Evolutionary conservation across 2,888 invertebrate species (phyloP), one percentile per base, ranked within the genome.

Genomic region (Synanthedon vespiformis): DNA sequence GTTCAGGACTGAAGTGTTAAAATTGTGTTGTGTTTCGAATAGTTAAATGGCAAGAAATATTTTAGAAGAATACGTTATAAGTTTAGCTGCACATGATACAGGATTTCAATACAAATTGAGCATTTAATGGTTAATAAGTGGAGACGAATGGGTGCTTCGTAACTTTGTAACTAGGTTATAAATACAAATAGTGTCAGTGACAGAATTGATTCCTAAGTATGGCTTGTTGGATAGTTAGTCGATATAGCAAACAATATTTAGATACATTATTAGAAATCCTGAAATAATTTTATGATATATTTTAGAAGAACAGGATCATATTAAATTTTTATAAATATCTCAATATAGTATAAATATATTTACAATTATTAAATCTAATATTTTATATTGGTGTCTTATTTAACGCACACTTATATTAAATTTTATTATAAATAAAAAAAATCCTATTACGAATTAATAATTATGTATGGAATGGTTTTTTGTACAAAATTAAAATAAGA

Each of bases 261-360:
- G 52, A 55, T 48, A 54, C 48, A 16, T 16, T 16, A 48, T 48
- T 16, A 16, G 48, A 18, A 48, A 48, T 16, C 48, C 48, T 75
- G 72, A 81, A 82, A 82, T 73, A 73, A 75, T 67, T 71, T 71
- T 70, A 81, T 72, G 72, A 79, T 79, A 79, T 76, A 12, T 72
- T 77, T 82, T 78, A 82, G 80, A 85, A 85, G 85, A 85, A 83
- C 83, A 83, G 84, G 82, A 84, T 77, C 77, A 77, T 85, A 83
- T 80, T 85, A 80, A 85, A 80, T 82, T 83, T 34, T 84, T 83
- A 86, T 85, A 85, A 85, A 86, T 86, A 86, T 86, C 77, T 86
- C 81, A 82, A 79, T 85, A 81, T 77, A 79, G 72, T 83, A 85
- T 86, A 87, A 87, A 86, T 87, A 86, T 87, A 87, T 87, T 83